A percentile compares a stretch with the other conserved stretches of the same genome.
Evolutionary conservation across 1,140 invertebrate genomes (phyloP).

Genomic region (Sesamia nonagrioides): DNA sequence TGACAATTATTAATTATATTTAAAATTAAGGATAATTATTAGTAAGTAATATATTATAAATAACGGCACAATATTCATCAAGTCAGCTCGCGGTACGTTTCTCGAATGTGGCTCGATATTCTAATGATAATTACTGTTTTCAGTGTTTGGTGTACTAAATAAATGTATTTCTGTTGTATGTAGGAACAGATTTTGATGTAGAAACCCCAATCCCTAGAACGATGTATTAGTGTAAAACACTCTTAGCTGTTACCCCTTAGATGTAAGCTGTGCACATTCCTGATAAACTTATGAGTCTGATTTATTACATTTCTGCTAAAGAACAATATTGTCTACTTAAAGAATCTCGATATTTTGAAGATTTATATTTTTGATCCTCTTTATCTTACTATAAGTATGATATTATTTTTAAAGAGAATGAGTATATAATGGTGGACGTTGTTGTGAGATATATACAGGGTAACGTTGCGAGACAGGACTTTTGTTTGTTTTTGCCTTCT

Average conservation of each 20-base stretch:
- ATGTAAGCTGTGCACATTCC: conserved; percentile 85
- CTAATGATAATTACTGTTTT: conserved; percentile 64
- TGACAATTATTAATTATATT: conserved; percentile 60
- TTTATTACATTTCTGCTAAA: conserved; percentile 83
- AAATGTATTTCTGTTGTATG: conserved; percentile 65
- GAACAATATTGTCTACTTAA: conserved; percentile 77
- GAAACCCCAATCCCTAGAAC: conserved; percentile 68
- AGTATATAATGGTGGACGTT: conserved; percentile 63
- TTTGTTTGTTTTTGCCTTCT: conserved; percentile 61
- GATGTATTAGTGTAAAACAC: conserved; percentile 69
- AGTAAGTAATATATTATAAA: conserved; percentile 61
- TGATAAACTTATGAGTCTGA: conserved; percentile 85
- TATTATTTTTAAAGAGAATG: conserved; percentile 74
- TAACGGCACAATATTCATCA: conserved; percentile 87
- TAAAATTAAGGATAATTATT: conserved; percentile 65
- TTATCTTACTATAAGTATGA: conserved; percentile 81
- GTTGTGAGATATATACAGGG: conserved; percentile 83
- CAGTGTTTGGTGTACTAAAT: conserved; percentile 74
- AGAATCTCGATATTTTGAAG: conserved; percentile 84
- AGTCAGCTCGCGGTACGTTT: conserved; percentile 83
- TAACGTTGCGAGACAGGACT: conserved; percentile 70
- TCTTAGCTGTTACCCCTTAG: conserved; percentile 72
- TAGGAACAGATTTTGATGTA: conserved; percentile 57
- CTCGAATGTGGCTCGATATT: conserved; percentile 79
- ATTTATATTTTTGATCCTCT: conserved; percentile 86